A percentile compares a stretch with the other conserved stretches of the same genome.
Evolutionary conservation across 2,113 vertebrate genomes (phyloP).

Genomic region (Azemiops feae): DNA sequence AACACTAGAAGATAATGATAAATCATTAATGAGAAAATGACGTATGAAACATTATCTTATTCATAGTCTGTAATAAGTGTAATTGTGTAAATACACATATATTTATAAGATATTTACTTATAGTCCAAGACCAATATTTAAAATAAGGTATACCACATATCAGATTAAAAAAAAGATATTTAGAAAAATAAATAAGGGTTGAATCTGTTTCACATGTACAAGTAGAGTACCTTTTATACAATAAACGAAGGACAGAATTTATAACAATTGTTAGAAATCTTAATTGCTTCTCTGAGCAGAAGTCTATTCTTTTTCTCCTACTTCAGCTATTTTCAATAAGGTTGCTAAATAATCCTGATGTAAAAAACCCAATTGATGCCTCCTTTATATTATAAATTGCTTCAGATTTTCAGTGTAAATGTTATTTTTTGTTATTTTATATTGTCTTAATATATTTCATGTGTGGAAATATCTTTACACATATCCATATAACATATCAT

Average conservation of each 20-base stretch:
- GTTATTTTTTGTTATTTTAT: background rate
- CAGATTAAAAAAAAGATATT: background rate
- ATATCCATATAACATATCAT: background rate
- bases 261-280: background rate
- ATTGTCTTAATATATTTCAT: background rate
- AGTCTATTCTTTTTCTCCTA: background rate
- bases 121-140: background rate
- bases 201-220: background rate
- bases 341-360: background rate
- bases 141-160: background rate
- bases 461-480: background rate
- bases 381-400: background rate
- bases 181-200: background rate
- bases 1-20: background rate
- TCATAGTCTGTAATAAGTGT: background rate
- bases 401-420: background rate
- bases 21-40: background rate
- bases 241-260: background rate
- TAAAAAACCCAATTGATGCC: background rate
- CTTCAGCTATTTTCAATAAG: background rate
- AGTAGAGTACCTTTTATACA: background rate
- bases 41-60: background rate
- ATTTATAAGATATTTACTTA: background rate
- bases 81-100: background rate
- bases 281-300: background rate